Conservation (phyloP, 2,797 vertebrate species). For the Megaceryle alcyon region DNA sequence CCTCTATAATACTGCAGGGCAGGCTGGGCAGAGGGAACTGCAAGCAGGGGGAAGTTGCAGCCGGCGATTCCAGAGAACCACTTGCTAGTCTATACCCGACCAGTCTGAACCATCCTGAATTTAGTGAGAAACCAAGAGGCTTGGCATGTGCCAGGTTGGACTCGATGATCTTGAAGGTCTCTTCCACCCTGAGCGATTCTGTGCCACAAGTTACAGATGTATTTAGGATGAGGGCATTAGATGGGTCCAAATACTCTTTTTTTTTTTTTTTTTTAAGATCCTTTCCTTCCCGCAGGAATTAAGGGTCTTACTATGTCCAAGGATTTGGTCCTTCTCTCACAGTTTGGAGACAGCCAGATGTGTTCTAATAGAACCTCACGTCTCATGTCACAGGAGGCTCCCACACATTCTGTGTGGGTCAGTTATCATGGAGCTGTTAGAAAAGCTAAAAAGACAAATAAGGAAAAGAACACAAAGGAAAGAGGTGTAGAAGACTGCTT, state of each 20-base stretch:
- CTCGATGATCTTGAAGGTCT: no score
- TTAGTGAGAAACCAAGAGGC: neutral
- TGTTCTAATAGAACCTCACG: neutral
- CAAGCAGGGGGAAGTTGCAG: no score
- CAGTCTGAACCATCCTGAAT: neutral
- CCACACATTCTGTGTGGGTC: neutral
- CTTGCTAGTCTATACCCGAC: neutral
- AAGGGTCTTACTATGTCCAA: neutral
- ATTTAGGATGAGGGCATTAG: neutral
- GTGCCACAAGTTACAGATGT: neutral
- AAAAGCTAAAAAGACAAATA: neutral
- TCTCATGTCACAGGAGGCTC: neutral
- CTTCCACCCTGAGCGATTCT: no score
- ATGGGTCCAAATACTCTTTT: neutral
- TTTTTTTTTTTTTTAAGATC: neutral
- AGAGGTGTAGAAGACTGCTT: neutral
- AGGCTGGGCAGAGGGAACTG: neutral
- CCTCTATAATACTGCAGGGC: neutral
- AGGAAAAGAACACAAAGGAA: neutral
- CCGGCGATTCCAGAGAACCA: neutral
- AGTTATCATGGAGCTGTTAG: neutral
- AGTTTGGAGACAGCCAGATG: neutral
- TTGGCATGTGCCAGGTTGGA: no score
- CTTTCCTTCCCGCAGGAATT: neutral
- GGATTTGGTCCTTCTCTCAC: neutral